Base-by-base conservation (phyloP, 1,140 invertebrate species). In the Melipona quadrifasciata region DNA sequence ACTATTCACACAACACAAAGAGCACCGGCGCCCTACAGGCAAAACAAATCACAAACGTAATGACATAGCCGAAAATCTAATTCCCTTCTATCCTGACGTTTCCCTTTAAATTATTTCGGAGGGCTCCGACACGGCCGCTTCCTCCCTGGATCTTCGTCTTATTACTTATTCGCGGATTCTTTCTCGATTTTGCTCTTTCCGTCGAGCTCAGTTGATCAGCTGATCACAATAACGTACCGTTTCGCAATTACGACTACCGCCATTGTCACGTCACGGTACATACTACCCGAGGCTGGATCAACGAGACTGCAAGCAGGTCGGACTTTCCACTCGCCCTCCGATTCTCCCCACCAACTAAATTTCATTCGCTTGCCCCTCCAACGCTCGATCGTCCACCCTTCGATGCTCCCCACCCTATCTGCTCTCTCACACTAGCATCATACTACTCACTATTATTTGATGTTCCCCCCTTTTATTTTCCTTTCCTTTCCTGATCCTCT, bases 181-280 rank as follows among this genome's bases (percentile, higher is more conserved):
- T 27, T 75, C 12, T n/a, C 51, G 6, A 58, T 58, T 24, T 31
- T 12, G 4, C 21, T 57, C 27, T 61, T 55, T 74, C 64, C 72
- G 31, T 57, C 31, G 31, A 70, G 39, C 34, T 80, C 80, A 83
- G 83, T 82, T 84, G 89, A 93, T 93, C 92, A 93, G 91, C 92
- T 93, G 91, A 92, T 92, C 88, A 90, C 80, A 81, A 89, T 77
- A 87, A 90, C 73, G 82, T 86, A 87, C 86, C 88, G 84, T 89
- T 80, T 68, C 82, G 72, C 83, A 89, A 89, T 92, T 80, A 90
- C 83, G 61, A 90, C 84, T 89, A 88, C 90, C 90, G 91, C 88
- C 91, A 92, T 93, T 91, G 89, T 93, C 91, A 87, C 92, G 90
- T 92, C 88, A 89, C 87, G 80, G 81, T 90, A 88, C 87, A 89